These are phyloP conservation scores for Samia ricini DNA, from an alignment of 1,140 invertebrate genomes.

Conservation along the genomic window DNA sequence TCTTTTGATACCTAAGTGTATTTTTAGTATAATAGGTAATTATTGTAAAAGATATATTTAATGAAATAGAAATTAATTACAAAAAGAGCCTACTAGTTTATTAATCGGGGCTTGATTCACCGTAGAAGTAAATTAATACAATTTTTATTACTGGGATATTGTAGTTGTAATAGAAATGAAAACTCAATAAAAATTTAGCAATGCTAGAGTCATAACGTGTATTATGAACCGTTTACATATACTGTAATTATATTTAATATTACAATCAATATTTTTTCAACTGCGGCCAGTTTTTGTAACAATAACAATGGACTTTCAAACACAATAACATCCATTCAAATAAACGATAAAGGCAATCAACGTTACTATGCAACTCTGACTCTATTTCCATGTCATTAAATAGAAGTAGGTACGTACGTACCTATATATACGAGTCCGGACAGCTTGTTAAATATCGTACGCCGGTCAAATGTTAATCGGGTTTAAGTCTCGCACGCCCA, in stretches of 20 bases:
- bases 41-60: too few relatives aligned
- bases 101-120: too few relatives aligned
- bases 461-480: constrained; percentile 75
- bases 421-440: constrained; percentile 48
- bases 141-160: too few relatives aligned
- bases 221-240: not conserved
- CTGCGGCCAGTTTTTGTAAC: not conserved
- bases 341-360: constrained; percentile 41
- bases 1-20: too few relatives aligned
- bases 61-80: too few relatives aligned
- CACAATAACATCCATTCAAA: constrained; percentile 30
- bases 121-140: too few relatives aligned
- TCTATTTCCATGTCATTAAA: constrained; percentile 68
- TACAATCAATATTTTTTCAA: not conserved
- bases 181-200: too few relatives aligned
- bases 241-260: not conserved
- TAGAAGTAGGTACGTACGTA: too few relatives aligned
- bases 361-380: constrained; percentile 32
- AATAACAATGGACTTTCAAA: constrained; percentile 5
- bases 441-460: constrained; percentile 68
- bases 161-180: too few relatives aligned
- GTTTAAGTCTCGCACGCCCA: constrained; percentile 74
- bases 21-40: too few relatives aligned
- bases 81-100: too few relatives aligned
- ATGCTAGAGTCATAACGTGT: too few relatives aligned